Evolutionary conservation across 2,888 invertebrate genomes (phyloP), one percentile per base, ranked within the genome.

Genomic region (Tipula lateralis): DNA sequence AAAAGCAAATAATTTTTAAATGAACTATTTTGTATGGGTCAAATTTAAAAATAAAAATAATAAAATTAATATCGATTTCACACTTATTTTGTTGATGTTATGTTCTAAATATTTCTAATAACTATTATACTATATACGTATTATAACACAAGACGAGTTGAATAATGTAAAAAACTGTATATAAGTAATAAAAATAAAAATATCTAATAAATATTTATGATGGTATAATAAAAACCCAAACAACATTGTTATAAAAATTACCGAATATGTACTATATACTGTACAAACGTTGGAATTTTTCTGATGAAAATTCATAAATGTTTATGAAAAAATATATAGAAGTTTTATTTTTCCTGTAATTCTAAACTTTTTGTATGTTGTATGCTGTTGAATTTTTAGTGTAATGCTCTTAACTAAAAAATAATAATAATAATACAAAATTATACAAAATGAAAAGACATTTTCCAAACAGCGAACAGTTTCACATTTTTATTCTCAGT

Each of bases 171-270:
- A 5, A 82, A 82, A 29, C 16, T 50, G 44, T 50, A 81, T 81
- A 81, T 30, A 82, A 30, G 32, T 82, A 82, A 82, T 30, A 32
- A 30, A 82, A 82, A 30, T 30, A 82, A 82, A 82, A 82, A 82
- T 82, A 82, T 82, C 29, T 82, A 82, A 82, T 82, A 82, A 82
- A 82, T 82, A 82, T 82, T 82, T 82, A 82, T 82, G 82, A 82
- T 82, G 82, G 66, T 32, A 30, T 82, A 82, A 82, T 82, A 82
- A 82, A 82, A 82, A 66, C 66, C 82, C 82, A 82, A 80, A 82
- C 82, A 82, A 82, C 82, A 82, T 82, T 82, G 82, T 82, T 82
- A 32, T 82, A 30, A 82, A 82, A 32, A 66, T 66, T 66, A 66
- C 66, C 66, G 66, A 66, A 66, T 66, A 44, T 44, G 44, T 44